Evolutionary conservation across 2,888 invertebrate genomes (phyloP).

Genomic region (Philopedon plagiatum): DNA sequence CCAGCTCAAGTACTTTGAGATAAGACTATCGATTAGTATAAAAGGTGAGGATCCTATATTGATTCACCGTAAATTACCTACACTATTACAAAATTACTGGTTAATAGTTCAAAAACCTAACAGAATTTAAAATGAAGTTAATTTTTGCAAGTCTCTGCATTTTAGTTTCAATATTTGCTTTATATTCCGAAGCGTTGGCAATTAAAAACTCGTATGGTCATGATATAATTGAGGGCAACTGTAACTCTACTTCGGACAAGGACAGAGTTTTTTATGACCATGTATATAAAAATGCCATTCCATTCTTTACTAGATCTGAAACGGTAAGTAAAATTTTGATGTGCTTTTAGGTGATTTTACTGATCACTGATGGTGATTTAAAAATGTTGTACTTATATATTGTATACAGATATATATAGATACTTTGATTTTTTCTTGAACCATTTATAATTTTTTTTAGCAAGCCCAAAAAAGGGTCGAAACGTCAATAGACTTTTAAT

Average conservation of each 20-base stretch:
- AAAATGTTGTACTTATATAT: no score
- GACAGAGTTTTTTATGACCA: conserved; percentile 5
- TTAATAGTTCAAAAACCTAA: not conserved
- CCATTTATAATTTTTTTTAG: no score
- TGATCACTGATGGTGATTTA: no score
- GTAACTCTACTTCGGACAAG: not conserved
- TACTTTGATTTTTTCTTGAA: no score
- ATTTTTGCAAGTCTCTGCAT: not conserved
- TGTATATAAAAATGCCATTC: not conserved
- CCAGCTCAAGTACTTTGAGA: not conserved
- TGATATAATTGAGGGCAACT: not conserved
- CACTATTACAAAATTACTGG: no score
- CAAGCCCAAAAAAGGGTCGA: no score
- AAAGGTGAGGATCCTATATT: not conserved
- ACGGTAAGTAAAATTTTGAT: not conserved
- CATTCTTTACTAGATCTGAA: not conserved
- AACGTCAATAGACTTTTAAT: no score
- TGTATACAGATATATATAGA: no score
- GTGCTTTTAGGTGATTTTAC: no score
- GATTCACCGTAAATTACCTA: no score
- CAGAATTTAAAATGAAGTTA: not conserved
- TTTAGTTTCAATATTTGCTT: not conserved
- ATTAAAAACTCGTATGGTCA: not conserved
- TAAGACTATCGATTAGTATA: not conserved
- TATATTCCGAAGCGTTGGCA: not conserved